phyloP scores from a whole-genome alignment of 2,113 vertebrate species.

The Nycticryphes semicollaris region DNA sequence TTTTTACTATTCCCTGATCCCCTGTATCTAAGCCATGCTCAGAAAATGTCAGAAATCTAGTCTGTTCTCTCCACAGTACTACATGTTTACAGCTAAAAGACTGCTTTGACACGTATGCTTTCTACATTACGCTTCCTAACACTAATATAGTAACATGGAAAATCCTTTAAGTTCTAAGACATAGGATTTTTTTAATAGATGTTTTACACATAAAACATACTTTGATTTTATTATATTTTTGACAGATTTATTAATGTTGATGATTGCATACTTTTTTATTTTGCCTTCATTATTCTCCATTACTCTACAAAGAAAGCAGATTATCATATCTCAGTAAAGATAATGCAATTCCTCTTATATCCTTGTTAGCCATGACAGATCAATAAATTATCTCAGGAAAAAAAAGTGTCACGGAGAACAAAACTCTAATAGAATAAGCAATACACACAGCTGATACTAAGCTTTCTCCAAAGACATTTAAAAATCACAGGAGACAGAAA shows the following conservation, averaged over 20 bases:
- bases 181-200: neutral
- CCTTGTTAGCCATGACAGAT: neutral
- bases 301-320: neutral
- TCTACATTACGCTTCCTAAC: neutral
- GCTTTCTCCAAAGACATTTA: neutral
- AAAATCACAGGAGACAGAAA: neutral
- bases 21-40: neutral
- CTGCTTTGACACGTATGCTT: neutral
- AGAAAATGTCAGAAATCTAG: neutral
- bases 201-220: neutral
- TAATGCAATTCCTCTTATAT: neutral
- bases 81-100: neutral
- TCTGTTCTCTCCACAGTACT: neutral
- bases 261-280: neutral
- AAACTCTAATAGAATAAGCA: neutral
- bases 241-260: neutral
- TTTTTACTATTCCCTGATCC: neutral
- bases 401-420: neutral
- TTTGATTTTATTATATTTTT: neutral
- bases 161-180: neutral
- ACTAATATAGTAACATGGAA: neutral
- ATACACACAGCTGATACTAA: neutral
- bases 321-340: neutral
- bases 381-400: neutral
- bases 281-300: neutral